Evolutionary conservation across 1,140 invertebrate species (phyloP).

Genomic region (Bombus picipes): DNA sequence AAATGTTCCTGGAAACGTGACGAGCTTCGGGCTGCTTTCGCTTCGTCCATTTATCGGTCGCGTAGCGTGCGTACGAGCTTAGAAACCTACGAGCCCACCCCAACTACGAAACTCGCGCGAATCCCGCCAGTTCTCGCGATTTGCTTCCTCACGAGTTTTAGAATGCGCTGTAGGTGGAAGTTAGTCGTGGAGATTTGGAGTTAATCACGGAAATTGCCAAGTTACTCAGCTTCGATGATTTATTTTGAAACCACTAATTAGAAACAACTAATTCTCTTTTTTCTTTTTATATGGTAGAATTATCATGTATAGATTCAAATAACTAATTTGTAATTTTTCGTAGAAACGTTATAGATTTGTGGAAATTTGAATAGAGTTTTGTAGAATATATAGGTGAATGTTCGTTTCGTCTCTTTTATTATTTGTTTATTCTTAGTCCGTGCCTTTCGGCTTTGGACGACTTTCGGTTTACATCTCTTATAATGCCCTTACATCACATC

Average conservation of each 20-base stretch:
- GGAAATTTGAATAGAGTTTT: too few relatives aligned
- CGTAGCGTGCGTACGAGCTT: constrained; percentile 56
- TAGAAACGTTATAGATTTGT: too few relatives aligned
- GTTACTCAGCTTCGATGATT: background rate
- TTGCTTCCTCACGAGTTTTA: background rate
- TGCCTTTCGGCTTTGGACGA: too few relatives aligned
- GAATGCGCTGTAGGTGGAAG: background rate
- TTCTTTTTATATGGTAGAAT: background rate
- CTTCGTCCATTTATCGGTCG: constrained; percentile 63
- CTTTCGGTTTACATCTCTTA: too few relatives aligned
- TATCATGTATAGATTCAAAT: too few relatives aligned
- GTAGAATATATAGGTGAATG: too few relatives aligned
- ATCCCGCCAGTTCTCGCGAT: background rate
- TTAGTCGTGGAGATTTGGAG: background rate
- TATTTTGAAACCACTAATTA: too few relatives aligned
- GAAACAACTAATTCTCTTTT: background rate
- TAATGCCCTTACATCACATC: too few relatives aligned
- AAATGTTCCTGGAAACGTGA: constrained; percentile 73
- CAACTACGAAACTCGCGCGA: background rate
- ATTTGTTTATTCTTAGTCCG: too few relatives aligned
- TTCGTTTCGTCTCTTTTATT: too few relatives aligned
- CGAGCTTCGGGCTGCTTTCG: constrained; percentile 63
- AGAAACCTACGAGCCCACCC: constrained; percentile 22
- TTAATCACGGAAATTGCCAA: background rate
- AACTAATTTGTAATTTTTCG: too few relatives aligned